Percentiles rank a stretch among this genome's conserved stretches.
These are phyloP conservation scores for Tuberolachnus salignus DNA, from an alignment of 2,888 invertebrate species.

Conservation along the genomic window DNA sequence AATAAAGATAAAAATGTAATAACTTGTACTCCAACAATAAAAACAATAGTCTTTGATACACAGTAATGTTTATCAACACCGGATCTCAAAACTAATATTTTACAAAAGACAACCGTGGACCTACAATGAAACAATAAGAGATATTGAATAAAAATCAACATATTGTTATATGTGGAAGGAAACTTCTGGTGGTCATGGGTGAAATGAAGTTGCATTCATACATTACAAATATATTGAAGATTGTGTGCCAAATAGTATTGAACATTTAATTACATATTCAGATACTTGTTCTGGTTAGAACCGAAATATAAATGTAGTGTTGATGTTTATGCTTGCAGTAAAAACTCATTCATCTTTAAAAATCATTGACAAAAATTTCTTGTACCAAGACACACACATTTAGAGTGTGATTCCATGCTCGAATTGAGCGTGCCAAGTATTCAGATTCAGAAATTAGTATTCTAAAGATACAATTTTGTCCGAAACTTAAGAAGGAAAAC, in stretches of 20 bases:
- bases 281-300: conserved; percentile 22
- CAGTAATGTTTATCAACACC: conserved; percentile 3
- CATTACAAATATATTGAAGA: not conserved
- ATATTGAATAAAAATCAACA: not conserved
- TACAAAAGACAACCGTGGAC: not conserved
- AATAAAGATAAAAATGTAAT: conserved; percentile 3
- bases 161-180: conserved; percentile 22
- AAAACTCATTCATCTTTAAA: not conserved
- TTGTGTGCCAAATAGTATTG: not conserved
- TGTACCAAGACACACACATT: not conserved
- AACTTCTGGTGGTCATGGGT: not conserved
- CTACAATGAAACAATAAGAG: conserved; percentile 16
- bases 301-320: not conserved
- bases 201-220: not conserved
- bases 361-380: conserved; percentile 5
- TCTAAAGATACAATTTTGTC: not conserved
- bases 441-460: not conserved
- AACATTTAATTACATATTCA: conserved; percentile 26
- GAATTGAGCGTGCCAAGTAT: not conserved
- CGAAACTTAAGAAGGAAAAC: not conserved
- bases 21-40: not conserved
- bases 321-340: conserved; percentile 16
- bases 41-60: conserved; percentile 13
- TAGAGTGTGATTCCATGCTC: conserved; percentile 22
- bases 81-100: conserved; percentile 17